Conservation (phyloP, 2,888 invertebrate genomes). For the Drosophila emarginata region DNA sequence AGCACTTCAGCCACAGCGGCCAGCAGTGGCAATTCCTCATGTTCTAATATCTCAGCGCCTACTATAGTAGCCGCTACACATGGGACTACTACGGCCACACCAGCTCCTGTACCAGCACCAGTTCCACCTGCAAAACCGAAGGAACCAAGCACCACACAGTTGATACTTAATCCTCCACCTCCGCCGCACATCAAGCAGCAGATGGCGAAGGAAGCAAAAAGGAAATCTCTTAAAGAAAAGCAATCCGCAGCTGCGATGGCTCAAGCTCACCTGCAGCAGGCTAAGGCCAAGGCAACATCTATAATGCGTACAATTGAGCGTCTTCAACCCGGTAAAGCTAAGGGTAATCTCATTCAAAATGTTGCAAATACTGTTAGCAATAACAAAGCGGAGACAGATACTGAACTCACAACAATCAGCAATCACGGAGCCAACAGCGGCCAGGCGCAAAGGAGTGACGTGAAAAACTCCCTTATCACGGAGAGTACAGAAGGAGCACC, state of each 20-base stretch:
- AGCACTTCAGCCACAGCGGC: conserved; percentile 81
- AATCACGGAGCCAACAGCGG: neutral
- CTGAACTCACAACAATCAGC: conserved; percentile 48
- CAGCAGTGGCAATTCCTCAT: conserved; percentile 64
- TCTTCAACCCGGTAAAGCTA: conserved; percentile 93
- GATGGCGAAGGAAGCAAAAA: conserved; percentile 82
- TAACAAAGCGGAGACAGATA: conserved; percentile 83
- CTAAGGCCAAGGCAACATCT: conserved; percentile 84
- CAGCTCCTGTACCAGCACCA: conserved; percentile 44
- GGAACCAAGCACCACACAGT: conserved; percentile 80
- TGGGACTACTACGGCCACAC: conserved; percentile 42
- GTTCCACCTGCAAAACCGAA: conserved; percentile 70
- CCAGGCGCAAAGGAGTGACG: conserved; percentile 83
- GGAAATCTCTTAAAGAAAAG: conserved; percentile 82
- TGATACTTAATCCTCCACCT: conserved; percentile 81
- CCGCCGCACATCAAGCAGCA: conserved; percentile 82
- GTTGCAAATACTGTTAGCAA: conserved; percentile 83
- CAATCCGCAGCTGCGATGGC: conserved; percentile 74
- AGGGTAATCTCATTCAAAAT: conserved; percentile 91
- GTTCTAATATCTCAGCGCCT: neutral
- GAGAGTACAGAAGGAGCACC: conserved; percentile 88
- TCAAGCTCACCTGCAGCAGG: conserved; percentile 82
- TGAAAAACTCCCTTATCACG: conserved; percentile 84
- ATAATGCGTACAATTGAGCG: conserved; percentile 92
- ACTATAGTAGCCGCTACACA: conserved; percentile 53